Evolutionary conservation across 1,140 invertebrate genomes (phyloP).

Genomic region (Eciton burchellii): DNA sequence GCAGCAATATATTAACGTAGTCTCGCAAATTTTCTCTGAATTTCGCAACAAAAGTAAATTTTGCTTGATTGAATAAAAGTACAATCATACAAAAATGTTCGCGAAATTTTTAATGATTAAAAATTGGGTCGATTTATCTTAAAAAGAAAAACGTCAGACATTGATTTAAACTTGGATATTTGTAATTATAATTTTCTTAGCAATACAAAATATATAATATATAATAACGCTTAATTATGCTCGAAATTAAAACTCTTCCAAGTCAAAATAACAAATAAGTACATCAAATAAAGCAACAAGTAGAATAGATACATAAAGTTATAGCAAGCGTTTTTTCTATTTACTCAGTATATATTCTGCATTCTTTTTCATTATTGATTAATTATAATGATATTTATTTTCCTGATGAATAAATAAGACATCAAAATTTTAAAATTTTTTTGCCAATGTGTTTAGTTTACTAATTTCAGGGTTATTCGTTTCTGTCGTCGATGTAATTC

Average conservation of each 20-base stretch:
- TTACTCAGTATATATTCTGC: background rate
- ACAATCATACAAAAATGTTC: background rate
- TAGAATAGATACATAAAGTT: too few relatives aligned
- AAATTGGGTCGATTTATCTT: too few relatives aligned
- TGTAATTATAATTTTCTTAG: too few relatives aligned
- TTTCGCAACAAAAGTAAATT: background rate
- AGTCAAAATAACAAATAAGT: too few relatives aligned
- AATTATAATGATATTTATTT: background rate
- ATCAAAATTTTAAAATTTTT: background rate
- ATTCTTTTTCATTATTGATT: background rate
- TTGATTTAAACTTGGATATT: too few relatives aligned
- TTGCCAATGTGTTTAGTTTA: background rate
- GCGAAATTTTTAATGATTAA: background rate
- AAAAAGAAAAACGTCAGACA: too few relatives aligned
- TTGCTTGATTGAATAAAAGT: background rate
- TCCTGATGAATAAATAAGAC: background rate
- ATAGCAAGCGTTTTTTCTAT: background rate
- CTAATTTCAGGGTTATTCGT: constrained; percentile 22
- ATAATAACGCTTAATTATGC: too few relatives aligned
- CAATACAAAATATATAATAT: too few relatives aligned
- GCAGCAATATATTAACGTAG: too few relatives aligned
- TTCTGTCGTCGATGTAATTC: constrained; percentile 13
- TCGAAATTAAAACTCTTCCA: too few relatives aligned
- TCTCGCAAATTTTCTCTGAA: constrained; percentile 6
- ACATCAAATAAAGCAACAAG: too few relatives aligned